These are phyloP conservation scores for Teinopalpus imperialis DNA, from an alignment of 2,888 invertebrate species.

Conservation along the genomic window DNA sequence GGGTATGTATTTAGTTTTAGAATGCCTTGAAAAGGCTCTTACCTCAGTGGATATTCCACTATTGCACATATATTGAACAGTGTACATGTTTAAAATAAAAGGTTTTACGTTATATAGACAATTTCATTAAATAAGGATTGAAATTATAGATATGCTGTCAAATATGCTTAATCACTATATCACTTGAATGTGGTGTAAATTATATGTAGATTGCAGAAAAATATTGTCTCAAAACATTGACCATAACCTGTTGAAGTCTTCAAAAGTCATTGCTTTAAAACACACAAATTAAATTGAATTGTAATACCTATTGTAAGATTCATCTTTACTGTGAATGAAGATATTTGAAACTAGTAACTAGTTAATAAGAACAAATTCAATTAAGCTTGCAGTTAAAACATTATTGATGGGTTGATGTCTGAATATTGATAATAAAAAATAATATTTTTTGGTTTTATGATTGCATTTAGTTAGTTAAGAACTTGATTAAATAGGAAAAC, in stretches of 20 bases:
- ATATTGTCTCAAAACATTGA: background rate
- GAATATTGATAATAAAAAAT: too few relatives aligned
- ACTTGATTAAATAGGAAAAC: too few relatives aligned
- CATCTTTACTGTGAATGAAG: too few relatives aligned
- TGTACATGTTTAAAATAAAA: constrained; percentile 13
- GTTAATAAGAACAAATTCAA: background rate
- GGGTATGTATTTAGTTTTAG: constrained; percentile 19
- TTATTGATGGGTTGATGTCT: too few relatives aligned
- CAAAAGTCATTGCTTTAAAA: too few relatives aligned
- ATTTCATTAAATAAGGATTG: constrained; percentile 10
- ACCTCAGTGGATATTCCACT: constrained; percentile 26
- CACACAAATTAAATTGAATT: too few relatives aligned
- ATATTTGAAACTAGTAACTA: too few relatives aligned
- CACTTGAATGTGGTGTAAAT: background rate
- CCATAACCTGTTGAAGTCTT: background rate
- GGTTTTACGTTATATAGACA: background rate
- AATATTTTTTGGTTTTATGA: too few relatives aligned
- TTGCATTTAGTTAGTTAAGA: too few relatives aligned
- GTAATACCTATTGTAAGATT: too few relatives aligned
- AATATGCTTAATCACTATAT: constrained; percentile 8
- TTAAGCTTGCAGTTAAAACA: too few relatives aligned
- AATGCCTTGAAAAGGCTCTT: constrained; percentile 23
- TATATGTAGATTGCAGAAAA: background rate
- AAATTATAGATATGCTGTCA: constrained; percentile 8
- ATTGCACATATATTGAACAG: constrained; percentile 22